Conservation (phyloP, 2,888 invertebrate species). For the Cryptocephalus primarius region DNA sequence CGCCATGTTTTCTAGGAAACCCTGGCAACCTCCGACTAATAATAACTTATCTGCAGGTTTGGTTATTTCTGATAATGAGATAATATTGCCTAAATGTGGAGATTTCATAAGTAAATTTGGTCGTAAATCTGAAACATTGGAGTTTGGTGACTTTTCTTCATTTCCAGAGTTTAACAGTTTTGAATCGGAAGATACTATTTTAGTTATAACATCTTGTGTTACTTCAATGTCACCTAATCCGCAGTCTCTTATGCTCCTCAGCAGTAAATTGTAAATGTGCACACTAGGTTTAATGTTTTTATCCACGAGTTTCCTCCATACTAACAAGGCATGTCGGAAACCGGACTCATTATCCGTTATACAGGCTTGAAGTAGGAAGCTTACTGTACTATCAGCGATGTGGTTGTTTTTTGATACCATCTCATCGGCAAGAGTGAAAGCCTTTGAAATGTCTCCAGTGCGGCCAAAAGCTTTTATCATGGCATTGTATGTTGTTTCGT, state of each 20-base stretch:
- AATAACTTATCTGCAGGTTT: constrained; percentile 57
- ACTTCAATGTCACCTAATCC: constrained; percentile 56
- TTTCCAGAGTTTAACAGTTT: not conserved
- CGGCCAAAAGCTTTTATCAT: constrained; percentile 88
- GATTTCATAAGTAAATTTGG: constrained; percentile 56
- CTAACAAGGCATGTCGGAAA: constrained; percentile 66
- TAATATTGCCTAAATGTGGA: constrained; percentile 51
- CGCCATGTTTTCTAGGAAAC: constrained; percentile 68
- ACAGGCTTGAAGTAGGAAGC: constrained; percentile 75
- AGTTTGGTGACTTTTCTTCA: not conserved
- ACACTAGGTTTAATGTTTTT: constrained; percentile 56
- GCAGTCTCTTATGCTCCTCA: constrained; percentile 73
- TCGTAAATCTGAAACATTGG: constrained; percentile 13
- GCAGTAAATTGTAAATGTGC: constrained; percentile 68
- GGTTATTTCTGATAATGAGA: constrained; percentile 46
- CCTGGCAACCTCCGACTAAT: constrained; percentile 67
- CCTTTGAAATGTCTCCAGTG: constrained; percentile 64
- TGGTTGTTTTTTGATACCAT: constrained; percentile 54
- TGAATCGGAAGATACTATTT: constrained; percentile 8
- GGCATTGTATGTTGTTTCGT: constrained; percentile 69
- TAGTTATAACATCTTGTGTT: constrained; percentile 38
- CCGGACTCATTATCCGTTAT: constrained; percentile 69
- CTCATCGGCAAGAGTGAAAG: constrained; percentile 77
- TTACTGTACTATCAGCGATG: constrained; percentile 58
- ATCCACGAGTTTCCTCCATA: constrained; percentile 76